Conservation (phyloP, 1,140 invertebrate species). For the Leucophenga varia region DNA sequence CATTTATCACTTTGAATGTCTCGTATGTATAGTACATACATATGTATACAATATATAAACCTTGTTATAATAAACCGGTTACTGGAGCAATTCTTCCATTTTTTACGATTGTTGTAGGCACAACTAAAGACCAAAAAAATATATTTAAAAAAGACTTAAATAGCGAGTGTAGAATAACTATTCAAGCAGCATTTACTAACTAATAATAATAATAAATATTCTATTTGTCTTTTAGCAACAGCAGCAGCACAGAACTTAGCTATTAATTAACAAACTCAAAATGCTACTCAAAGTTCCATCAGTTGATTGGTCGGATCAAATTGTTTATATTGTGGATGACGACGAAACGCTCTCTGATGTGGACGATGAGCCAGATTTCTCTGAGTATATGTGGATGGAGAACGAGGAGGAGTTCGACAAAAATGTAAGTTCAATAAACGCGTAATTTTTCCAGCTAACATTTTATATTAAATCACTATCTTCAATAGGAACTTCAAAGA, state of each 20-base stretch:
- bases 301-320: slow-evolving; percentile 54
- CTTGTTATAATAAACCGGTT: slow-evolving; percentile 12
- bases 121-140: slow-evolving; percentile 25
- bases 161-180: slow-evolving; percentile 32
- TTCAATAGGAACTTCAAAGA: slow-evolving; percentile 73
- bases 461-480: background rate
- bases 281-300: slow-evolving; percentile 55
- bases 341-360: slow-evolving; percentile 61
- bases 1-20: too few relatives aligned
- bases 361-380: slow-evolving; percentile 69
- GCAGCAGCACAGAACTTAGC: too few relatives aligned
- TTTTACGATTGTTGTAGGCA: slow-evolving; percentile 6
- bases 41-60: slow-evolving; percentile 6
- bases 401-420: slow-evolving; percentile 87
- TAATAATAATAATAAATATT: slow-evolving; percentile 1
- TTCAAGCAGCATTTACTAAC: slow-evolving; percentile 22
- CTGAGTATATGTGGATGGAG: slow-evolving; percentile 90
- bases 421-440: slow-evolving; percentile 62
- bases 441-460: background rate
- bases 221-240: slow-evolving; percentile 14
- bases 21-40: slow-evolving; percentile 4
- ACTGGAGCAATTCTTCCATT: slow-evolving; percentile 18
- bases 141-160: slow-evolving; percentile 35
- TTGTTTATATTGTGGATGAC: slow-evolving; percentile 57
- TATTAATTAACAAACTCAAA: slow-evolving; percentile 15